Evolutionary conservation across 2,797 vertebrate genomes (phyloP).

Genomic region (Falco naumanni): DNA sequence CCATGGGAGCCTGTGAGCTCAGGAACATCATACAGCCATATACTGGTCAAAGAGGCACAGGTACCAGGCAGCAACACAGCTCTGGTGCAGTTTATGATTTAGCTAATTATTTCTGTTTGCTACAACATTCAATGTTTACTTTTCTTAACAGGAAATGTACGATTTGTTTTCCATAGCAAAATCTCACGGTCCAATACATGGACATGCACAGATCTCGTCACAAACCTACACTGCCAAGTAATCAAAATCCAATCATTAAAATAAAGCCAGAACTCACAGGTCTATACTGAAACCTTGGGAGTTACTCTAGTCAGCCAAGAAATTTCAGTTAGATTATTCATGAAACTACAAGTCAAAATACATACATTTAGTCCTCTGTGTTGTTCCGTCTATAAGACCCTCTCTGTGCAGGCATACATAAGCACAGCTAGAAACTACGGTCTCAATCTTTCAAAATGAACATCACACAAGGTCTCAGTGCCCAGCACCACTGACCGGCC

Average conservation of each 20-base stretch:
- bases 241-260: not conserved
- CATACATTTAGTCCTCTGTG: not conserved
- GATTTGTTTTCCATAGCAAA: not conserved
- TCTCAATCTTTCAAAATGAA: slow-evolving; percentile 8
- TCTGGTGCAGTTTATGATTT: not conserved
- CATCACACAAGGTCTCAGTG: not conserved
- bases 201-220: fast-evolving
- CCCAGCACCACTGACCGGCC: not conserved
- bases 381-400: not conserved
- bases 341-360: not conserved
- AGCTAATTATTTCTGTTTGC: not conserved
- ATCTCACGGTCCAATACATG: not conserved
- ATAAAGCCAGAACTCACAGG: not conserved
- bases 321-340: not conserved
- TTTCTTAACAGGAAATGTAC: not conserved
- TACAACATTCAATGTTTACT: not conserved
- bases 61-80: not conserved
- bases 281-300: not conserved
- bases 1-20: not conserved
- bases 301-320: not conserved
- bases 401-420: not conserved
- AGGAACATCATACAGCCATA: not conserved
- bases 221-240: not conserved
- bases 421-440: not conserved
- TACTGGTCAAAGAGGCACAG: not conserved